These are phyloP conservation scores for Labeo catla DNA, from an alignment of 2,113 vertebrate species.

Conservation along the genomic window DNA sequence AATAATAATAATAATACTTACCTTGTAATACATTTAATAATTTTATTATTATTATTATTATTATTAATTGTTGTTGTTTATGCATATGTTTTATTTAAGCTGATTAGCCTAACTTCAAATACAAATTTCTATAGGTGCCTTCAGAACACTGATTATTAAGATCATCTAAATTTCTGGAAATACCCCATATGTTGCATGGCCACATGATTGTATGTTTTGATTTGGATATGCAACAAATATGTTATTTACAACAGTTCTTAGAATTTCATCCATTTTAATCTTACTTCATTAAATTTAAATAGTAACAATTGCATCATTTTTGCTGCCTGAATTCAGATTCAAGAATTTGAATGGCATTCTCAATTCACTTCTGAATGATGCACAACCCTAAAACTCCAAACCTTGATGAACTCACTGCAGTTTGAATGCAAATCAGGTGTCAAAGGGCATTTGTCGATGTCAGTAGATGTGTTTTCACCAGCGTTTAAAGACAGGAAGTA, in stretches of 20 bases:
- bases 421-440: slow-evolving; percentile 11
- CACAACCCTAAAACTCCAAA: not conserved
- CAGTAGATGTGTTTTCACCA: slow-evolving; percentile 21
- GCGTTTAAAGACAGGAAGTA: slow-evolving; percentile 67
- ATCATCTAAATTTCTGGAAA: no score
- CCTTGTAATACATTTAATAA: no score
- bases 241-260: not conserved
- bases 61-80: no score
- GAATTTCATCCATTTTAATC: not conserved
- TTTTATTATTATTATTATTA: no score
- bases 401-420: not conserved
- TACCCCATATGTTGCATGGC: no score
- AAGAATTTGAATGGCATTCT: slow-evolving; percentile 2
- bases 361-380: not conserved
- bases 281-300: not conserved
- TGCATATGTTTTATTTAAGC: no score
- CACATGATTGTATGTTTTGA: no score
- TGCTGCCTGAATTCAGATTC: not conserved
- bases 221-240: no score
- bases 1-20: no score
- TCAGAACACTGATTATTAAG: no score
- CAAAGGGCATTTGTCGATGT: not conserved
- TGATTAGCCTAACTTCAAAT: no score
- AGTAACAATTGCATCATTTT: not conserved
- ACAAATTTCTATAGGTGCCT: no score